Evolutionary conservation across 2,113 vertebrate species (phyloP).

Genomic region (Rhynchomys soricoides): DNA sequence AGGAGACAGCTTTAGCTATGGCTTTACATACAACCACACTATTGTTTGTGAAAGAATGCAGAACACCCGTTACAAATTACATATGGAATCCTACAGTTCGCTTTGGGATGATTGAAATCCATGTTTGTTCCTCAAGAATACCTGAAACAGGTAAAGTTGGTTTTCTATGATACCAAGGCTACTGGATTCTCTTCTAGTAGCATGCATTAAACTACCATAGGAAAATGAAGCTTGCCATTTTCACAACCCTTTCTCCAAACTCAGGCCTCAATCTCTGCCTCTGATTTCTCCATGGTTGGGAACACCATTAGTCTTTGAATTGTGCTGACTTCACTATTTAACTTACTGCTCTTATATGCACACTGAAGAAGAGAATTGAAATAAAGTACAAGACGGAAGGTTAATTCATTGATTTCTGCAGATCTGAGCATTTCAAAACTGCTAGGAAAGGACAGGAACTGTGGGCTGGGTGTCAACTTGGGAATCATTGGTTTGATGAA

Average conservation of each 20-base stretch:
- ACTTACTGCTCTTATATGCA: background rate
- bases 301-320: background rate
- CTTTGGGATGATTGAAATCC: background rate
- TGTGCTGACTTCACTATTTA: background rate
- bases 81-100: background rate
- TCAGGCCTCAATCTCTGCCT: background rate
- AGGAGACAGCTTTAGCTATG: background rate
- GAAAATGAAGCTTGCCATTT: background rate
- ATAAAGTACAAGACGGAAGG: background rate
- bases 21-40: background rate
- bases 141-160: background rate
- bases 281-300: background rate
- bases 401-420: slow-evolving; percentile 31
- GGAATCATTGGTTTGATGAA: background rate
- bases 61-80: background rate
- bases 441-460: background rate
- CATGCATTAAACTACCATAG: background rate
- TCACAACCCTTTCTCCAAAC: background rate
- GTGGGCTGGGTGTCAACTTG: background rate
- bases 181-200: background rate
- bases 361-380: background rate
- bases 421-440: background rate
- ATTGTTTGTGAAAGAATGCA: background rate
- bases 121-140: background rate
- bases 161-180: background rate